phyloP scores from a whole-genome alignment of 1,140 invertebrate species.

The Drosophila hydei region DNA sequence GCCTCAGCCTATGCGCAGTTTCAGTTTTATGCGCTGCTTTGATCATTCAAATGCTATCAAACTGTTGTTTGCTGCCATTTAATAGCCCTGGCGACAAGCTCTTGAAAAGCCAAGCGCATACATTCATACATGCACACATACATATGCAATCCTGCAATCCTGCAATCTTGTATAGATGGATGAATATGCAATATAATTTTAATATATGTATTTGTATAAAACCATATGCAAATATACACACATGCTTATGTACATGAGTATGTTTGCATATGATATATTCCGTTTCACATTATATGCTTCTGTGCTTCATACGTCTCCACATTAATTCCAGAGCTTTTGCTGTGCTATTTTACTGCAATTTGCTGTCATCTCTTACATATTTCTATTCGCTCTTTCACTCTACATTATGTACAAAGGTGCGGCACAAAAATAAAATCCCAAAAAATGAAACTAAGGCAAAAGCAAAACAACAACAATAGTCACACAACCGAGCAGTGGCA shows the following conservation, averaged over 20 bases:
- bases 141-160: too few species aligned
- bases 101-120: slow-evolving; percentile 13
- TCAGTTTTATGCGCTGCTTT: slow-evolving; percentile 41
- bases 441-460: slow-evolving; percentile 27
- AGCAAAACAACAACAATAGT: slow-evolving; percentile 9
- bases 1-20: slow-evolving; percentile 33
- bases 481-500: background rate
- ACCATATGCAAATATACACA: too few species aligned
- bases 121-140: background rate
- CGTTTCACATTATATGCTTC: background rate
- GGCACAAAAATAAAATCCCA: slow-evolving; percentile 41
- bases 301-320: background rate
- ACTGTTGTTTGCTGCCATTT: slow-evolving; percentile 35
- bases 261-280: too few species aligned
- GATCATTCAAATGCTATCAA: slow-evolving; percentile 41
- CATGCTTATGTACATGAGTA: too few species aligned
- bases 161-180: too few species aligned
- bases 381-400: slow-evolving; percentile 1
- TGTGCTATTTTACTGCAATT: slow-evolving; percentile 6
- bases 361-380: background rate
- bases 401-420: slow-evolving; percentile 32
- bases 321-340: slow-evolving; percentile 2
- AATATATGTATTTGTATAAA: too few species aligned
- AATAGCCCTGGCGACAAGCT: slow-evolving; percentile 26
- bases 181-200: too few species aligned